phyloP scores from a whole-genome alignment of 2,113 vertebrate genomes.

The Microtus oregoni region DNA sequence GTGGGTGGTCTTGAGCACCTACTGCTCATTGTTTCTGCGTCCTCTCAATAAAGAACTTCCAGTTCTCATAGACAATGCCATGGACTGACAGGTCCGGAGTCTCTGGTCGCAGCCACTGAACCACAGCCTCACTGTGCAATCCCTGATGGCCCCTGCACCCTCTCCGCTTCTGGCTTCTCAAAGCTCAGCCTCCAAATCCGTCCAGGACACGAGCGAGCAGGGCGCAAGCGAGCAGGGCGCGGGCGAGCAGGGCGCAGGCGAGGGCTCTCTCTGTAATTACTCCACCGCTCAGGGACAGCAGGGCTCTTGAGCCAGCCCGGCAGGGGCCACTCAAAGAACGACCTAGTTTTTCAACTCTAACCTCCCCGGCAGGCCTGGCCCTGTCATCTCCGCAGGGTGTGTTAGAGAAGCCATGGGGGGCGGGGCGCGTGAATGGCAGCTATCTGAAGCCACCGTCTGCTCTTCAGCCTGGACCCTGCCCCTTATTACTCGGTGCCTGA shows the following conservation, averaged over 20 bases:
- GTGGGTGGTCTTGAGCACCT: too few relatives aligned
- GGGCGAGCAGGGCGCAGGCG: too few relatives aligned
- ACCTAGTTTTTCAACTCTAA: constrained; percentile 41
- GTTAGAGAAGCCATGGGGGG: background rate
- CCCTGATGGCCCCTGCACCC: background rate
- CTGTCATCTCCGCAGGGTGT: background rate
- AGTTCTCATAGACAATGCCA: fast-evolving
- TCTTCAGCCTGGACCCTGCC: too few relatives aligned
- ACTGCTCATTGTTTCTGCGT: background rate
- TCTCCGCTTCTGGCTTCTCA: background rate
- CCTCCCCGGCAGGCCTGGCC: background rate
- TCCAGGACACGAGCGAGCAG: background rate
- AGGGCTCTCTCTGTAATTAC: background rate
- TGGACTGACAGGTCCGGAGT: fast-evolving
- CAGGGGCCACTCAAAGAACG: constrained; percentile 39
- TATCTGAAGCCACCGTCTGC: background rate
- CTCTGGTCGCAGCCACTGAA: fast-evolving
- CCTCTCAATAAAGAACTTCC: background rate
- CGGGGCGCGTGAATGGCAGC: fast-evolving
- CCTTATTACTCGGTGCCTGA: background rate
- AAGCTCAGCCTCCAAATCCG: background rate
- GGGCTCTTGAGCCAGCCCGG: background rate
- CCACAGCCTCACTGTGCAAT: fast-evolving
- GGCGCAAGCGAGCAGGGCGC: too few relatives aligned
- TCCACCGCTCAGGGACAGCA: background rate